These are phyloP conservation scores for Bombus huntii DNA, from an alignment of 1,140 invertebrate genomes.

Conservation along the genomic window DNA sequence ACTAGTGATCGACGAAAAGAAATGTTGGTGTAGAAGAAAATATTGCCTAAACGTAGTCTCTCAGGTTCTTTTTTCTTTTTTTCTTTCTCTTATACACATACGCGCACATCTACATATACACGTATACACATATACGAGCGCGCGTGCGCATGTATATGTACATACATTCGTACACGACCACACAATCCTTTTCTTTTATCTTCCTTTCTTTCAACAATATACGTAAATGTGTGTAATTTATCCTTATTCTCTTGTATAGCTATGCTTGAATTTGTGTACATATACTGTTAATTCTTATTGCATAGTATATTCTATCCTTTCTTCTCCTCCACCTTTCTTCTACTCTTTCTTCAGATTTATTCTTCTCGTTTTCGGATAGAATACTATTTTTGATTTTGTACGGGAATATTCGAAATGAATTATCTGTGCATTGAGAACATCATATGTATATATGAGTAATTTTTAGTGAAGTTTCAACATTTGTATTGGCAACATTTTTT, in stretches of 20 bases:
- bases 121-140: not conserved
- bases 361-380: conserved; percentile 57
- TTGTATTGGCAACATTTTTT: too few relatives aligned
- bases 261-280: conserved; percentile 8
- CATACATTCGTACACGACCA: not conserved
- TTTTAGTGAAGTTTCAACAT: not conserved
- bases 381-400: conserved; percentile 18
- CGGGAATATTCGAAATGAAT: not conserved
- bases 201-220: conserved; percentile 57
- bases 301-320: conserved; percentile 44
- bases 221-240: conserved; percentile 54
- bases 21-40: conserved; percentile 2
- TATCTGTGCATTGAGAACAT: not conserved
- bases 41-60: conserved; percentile 17
- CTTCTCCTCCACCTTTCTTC: not conserved
- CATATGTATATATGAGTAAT: not conserved
- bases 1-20: conserved; percentile 23
- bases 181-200: conserved; percentile 29
- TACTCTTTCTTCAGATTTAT: conserved; percentile 50
- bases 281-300: conserved; percentile 18
- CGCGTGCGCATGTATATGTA: not conserved
- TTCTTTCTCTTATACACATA: conserved; percentile 10
- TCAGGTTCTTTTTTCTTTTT: conserved; percentile 52
- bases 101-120: not conserved
- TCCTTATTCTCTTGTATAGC: conserved; percentile 38